phyloP scores from a whole-genome alignment of 2,113 vertebrate genomes.

The Otis tarda region DNA sequence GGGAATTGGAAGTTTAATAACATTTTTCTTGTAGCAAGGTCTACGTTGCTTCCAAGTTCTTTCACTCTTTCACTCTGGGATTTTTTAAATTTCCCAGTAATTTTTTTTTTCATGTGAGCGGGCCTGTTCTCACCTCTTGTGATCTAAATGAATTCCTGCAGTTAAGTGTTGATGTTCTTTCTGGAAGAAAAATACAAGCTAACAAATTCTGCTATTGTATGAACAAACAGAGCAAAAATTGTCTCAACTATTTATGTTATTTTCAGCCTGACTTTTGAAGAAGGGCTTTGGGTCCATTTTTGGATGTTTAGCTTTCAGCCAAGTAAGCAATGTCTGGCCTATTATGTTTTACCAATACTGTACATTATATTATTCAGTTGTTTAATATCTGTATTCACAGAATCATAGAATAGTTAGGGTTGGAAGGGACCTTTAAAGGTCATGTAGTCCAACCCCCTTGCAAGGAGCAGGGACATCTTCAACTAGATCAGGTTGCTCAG shows the following conservation, averaged over 20 bases:
- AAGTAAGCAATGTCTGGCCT: background rate
- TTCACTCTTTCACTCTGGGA: background rate
- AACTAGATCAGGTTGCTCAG: too few relatives aligned
- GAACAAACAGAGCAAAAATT: background rate
- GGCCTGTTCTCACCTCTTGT: background rate
- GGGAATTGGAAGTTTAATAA: background rate
- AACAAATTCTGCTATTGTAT: background rate
- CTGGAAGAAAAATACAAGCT: background rate
- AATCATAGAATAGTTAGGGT: too few relatives aligned
- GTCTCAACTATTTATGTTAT: background rate
- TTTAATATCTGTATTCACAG: background rate
- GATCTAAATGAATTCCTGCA: background rate
- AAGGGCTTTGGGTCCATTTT: background rate
- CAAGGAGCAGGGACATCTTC: too few relatives aligned
- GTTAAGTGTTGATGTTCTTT: background rate
- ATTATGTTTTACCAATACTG: background rate
- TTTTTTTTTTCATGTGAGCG: background rate
- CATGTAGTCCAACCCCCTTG: too few relatives aligned
- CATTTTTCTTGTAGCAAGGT: background rate
- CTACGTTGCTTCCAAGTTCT: background rate
- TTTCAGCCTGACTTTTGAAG: background rate
- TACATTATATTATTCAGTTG: background rate
- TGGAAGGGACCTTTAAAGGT: too few relatives aligned
- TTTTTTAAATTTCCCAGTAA: background rate
- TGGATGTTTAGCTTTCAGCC: background rate